These are phyloP conservation scores for Sesia bembeciformis DNA, from an alignment of 2,888 invertebrate species.

Conservation along the genomic window DNA sequence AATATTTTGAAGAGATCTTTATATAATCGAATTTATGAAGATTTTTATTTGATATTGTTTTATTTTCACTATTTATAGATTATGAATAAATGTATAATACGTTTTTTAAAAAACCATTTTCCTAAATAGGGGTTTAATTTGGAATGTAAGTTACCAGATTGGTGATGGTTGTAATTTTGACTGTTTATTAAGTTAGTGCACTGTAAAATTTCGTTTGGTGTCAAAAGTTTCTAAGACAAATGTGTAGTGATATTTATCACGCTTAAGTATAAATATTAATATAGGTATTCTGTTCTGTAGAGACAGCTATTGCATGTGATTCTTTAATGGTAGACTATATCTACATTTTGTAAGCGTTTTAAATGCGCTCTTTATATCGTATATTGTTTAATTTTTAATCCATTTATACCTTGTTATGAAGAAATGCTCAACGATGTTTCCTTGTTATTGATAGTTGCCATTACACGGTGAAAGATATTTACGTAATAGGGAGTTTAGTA, in stretches of 20 bases:
- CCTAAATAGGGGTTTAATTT: neutral
- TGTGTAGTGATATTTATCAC: too few species aligned
- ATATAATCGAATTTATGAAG: too few species aligned
- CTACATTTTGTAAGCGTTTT: constrained; percentile 13
- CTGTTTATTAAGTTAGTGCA: neutral
- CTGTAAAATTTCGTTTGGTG: too few species aligned
- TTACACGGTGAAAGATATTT: constrained; percentile 50
- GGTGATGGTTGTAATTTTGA: constrained; percentile 1
- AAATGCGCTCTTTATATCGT: neutral
- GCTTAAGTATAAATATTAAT: too few species aligned
- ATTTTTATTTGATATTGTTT: too few species aligned
- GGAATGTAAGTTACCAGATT: constrained; percentile 1
- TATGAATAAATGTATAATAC: too few species aligned
- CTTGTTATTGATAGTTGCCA: constrained; percentile 15
- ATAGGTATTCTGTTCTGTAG: neutral
- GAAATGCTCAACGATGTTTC: constrained; percentile 56
- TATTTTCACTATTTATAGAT: too few species aligned
- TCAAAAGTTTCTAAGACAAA: too few species aligned
- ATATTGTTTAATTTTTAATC: constrained; percentile 1
- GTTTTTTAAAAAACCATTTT: neutral
- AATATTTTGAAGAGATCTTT: too few species aligned
- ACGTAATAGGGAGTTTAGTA: constrained; percentile 25
- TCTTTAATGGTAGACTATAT: constrained; percentile 15
- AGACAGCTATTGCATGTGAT: constrained; percentile 7
- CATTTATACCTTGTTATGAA: constrained; percentile 2